Evolutionary conservation across 2,888 invertebrate species (phyloP).

Genomic region (Lasioglossum villosulum): DNA sequence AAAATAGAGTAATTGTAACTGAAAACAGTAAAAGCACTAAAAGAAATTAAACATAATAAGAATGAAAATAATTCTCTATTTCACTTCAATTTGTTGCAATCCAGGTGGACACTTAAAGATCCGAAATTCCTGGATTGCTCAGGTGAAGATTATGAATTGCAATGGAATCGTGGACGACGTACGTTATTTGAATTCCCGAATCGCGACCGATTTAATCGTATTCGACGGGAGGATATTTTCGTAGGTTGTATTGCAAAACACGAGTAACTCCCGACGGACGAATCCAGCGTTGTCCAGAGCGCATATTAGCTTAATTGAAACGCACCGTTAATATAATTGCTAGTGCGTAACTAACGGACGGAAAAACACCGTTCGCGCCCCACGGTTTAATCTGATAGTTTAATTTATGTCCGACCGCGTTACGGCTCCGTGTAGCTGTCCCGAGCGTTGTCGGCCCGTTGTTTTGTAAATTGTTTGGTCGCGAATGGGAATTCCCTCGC

Average conservation of each 20-base stretch:
- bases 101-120: no score
- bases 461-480: slow-evolving; percentile 50
- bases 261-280: slow-evolving; percentile 25
- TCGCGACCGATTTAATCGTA: slow-evolving; percentile 30
- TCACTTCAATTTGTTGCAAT: no score
- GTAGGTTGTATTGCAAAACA: slow-evolving; percentile 37
- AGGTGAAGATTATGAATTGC: no score
- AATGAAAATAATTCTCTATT: no score
- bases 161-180: not conserved
- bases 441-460: slow-evolving; percentile 20
- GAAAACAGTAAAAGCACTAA: no score
- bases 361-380: slow-evolving; percentile 55
- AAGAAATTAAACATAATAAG: no score
- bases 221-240: slow-evolving; percentile 42
- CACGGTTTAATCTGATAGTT: slow-evolving; percentile 57
- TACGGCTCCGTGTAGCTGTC: slow-evolving; percentile 27
- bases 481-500: slow-evolving; percentile 19
- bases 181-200: slow-evolving; percentile 13
- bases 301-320: slow-evolving; percentile 73
- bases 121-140: no score
- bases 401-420: slow-evolving; percentile 57
- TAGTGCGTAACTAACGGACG: slow-evolving; percentile 63
- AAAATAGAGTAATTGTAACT: no score
- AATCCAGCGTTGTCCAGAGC: slow-evolving; percentile 38
- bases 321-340: slow-evolving; percentile 69